Base-by-base conservation (phyloP, 2,888 invertebrate species). In the Agriopis aurantiaria region DNA sequence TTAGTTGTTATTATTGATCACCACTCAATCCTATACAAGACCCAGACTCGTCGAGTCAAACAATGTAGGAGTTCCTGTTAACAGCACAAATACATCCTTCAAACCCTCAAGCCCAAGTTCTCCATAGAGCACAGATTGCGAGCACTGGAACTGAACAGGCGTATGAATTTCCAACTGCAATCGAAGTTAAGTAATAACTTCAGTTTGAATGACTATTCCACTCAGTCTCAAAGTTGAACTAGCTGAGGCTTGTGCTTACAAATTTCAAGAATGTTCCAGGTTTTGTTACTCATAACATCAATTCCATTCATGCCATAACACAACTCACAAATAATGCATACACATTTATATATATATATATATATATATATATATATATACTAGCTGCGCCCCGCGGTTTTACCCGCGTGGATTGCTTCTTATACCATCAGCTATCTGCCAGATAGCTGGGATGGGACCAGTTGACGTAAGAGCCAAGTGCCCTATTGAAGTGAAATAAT, bases 141-240 rank as follows among this genome's bases (percentile, higher is more conserved):
- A 49, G n/a, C 33, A 43, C 23, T 61, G 52, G 12, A 61, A 33
- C 62, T 53, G 53, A 53, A 45, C 14, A 65, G 46, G 23, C 65
- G 65, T 60, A 64, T 51, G 64, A 63, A 68, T 64, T 65, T 62
- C 61, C 45, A 65, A 61, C 69, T 61, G 65, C 65, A 69, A 65
- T 69, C 60, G 60, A 65, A 69, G 65, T 69, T 69, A 58, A 40
- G 52, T 65, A 61, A 69, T 69, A 69, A 61, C 65, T 68, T 52
- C 46, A 46, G 45, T 46, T 43, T n/a, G 41, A 61, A 65, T 61
- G 61, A 61, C 69, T 61, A 57, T 61, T 61, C 49, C 41, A 46
- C 17, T 10, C 43, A 8, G 23, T 60, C 65, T 3, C 45, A 10
- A 52, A 69, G 55, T 65, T 40, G 63, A 52, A 14, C 62, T 46